phyloP scores from a whole-genome alignment of 1,140 invertebrate genomes.

The Papilio xuthus region DNA sequence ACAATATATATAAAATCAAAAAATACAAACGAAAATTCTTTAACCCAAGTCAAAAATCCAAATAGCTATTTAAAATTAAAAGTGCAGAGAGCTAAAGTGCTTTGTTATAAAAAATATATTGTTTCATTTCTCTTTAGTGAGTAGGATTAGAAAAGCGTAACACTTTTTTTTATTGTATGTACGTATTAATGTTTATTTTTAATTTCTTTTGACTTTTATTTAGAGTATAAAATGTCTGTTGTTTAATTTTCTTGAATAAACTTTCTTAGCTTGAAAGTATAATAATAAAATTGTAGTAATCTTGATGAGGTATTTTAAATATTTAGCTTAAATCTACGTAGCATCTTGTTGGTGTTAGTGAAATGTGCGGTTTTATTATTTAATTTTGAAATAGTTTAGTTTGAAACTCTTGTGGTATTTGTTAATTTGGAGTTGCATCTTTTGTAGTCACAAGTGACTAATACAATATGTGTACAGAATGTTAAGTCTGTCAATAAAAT shows the following conservation, averaged over 20 bases:
- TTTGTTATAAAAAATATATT: background rate
- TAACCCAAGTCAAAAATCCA: background rate
- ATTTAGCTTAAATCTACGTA: background rate
- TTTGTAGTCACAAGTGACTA: slow-evolving; percentile 1
- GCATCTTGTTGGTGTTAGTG: background rate
- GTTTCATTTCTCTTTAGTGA: background rate
- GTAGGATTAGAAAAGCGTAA: background rate
- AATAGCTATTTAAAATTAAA: background rate
- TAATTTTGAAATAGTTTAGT: slow-evolving; percentile 7
- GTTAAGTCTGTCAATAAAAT: background rate
- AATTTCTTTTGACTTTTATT: background rate
- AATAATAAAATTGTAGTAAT: background rate
- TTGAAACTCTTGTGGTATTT: slow-evolving; percentile 10
- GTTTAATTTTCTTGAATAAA: background rate
- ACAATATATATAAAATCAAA: background rate
- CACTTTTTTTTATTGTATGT: background rate
- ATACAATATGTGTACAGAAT: background rate
- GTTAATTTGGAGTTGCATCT: slow-evolving; percentile 33
- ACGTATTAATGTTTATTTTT: background rate
- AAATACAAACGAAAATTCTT: background rate
- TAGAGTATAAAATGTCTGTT: background rate
- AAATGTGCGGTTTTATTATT: background rate
- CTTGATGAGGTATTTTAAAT: background rate
- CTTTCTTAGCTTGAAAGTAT: background rate
- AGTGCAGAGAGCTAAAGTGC: background rate